Percentiles rank a stretch among this genome's conserved stretches.
Evolutionary conservation across 2,888 invertebrate genomes (phyloP).

Genomic region (Teinopalpus imperialis): DNA sequence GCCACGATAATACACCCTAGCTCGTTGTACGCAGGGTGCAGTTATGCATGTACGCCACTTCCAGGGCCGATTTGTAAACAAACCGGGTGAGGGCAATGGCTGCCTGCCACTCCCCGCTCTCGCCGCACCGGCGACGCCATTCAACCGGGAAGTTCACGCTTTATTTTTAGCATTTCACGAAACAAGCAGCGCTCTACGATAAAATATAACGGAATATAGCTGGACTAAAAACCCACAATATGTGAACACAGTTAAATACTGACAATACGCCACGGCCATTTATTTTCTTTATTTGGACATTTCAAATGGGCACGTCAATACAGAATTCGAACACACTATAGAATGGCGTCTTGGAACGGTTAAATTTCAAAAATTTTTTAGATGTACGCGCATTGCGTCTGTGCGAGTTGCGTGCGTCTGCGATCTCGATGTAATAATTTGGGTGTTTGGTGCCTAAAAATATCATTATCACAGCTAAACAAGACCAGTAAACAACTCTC

Average conservation of each 20-base stretch:
- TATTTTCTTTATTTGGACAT: no score
- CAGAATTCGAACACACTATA: no score
- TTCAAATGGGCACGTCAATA: no score
- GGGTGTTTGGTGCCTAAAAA: conserved; percentile 21
- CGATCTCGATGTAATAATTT: neutral
- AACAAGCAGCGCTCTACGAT: conserved; percentile 47
- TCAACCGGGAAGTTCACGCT: conserved; percentile 80
- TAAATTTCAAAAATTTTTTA: conserved; percentile 22
- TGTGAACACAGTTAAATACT: no score
- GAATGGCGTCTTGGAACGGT: conserved; percentile 18
- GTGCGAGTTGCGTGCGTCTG: conserved; percentile 1
- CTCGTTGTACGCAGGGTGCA: conserved; percentile 53
- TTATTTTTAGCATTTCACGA: conserved; percentile 76
- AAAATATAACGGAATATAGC: conserved; percentile 34
- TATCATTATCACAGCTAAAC: conserved; percentile 25
- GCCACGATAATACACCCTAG: conserved; percentile 59
- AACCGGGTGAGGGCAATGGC: conserved; percentile 80
- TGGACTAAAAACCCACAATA: conserved; percentile 15
- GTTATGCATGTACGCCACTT: conserved; percentile 41
- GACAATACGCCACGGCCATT: no score
- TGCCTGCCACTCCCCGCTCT: conserved; percentile 73
- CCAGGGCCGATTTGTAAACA: conserved; percentile 71
- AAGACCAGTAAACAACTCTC: conserved; percentile 26
- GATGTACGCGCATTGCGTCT: conserved; percentile 13
- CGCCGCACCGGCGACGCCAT: conserved; percentile 67